Evolutionary conservation across 2,113 vertebrate genomes (phyloP).

Genomic region (Formicarius rufipectus): DNA sequence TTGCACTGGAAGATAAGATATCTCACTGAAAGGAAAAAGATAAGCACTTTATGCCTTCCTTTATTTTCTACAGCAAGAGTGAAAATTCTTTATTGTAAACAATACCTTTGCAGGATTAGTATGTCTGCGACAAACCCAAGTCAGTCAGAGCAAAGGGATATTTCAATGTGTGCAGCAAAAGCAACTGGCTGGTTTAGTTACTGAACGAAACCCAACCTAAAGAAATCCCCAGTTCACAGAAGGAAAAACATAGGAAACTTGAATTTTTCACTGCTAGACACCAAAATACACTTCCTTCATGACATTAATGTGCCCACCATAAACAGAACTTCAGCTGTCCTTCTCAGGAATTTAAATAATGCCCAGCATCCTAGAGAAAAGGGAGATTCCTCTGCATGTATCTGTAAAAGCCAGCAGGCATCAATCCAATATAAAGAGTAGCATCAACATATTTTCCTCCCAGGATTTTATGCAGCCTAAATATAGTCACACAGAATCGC

Average conservation of each 20-base stretch:
- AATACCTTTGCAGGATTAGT: not conserved
- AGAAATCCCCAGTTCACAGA: not conserved
- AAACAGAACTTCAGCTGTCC: not conserved
- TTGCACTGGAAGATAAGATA: not conserved
- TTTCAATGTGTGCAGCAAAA: not conserved
- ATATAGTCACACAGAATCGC: not conserved
- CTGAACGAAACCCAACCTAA: not conserved
- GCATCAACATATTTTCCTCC: not conserved
- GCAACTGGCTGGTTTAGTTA: not conserved
- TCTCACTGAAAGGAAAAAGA: not conserved
- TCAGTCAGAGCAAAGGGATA: not conserved
- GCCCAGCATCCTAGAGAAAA: not conserved
- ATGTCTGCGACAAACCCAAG: not conserved
- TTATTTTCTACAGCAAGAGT: not conserved
- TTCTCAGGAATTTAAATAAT: not conserved
- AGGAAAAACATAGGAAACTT: not conserved
- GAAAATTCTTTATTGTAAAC: not conserved
- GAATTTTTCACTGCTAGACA: not conserved
- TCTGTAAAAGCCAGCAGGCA: not conserved
- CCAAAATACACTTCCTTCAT: not conserved
- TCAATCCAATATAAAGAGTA: not conserved
- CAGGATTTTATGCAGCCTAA: not conserved
- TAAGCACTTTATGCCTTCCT: not conserved
- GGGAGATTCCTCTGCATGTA: not conserved
- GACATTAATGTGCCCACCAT: not conserved